Evolutionary conservation across 1,140 invertebrate species (phyloP).

Genomic region (Oryzaephilus surinamensis): DNA sequence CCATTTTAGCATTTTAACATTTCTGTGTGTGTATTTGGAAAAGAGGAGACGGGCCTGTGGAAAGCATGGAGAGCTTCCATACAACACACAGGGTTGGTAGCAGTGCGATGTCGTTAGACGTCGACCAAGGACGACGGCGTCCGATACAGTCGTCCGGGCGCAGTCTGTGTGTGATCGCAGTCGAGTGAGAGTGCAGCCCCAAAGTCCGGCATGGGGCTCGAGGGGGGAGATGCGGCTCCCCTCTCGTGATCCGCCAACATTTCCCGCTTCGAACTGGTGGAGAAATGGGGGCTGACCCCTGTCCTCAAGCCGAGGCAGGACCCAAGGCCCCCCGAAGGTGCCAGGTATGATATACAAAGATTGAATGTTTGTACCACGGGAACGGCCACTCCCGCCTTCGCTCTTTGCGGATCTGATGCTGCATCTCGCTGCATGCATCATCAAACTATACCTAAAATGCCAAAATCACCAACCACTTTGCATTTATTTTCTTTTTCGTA

Average conservation of each 20-base stretch:
- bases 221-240: slow-evolving; percentile 34
- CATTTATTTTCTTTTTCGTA: too few species aligned
- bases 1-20: too few species aligned
- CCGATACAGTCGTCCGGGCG: slow-evolving; percentile 24
- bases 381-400: slow-evolving; percentile 21
- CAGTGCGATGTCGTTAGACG: slow-evolving; percentile 13
- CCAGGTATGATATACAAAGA: slow-evolving; percentile 42
- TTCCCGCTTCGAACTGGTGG: slow-evolving; percentile 90
- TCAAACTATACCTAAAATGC: background rate
- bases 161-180: slow-evolving; percentile 35
- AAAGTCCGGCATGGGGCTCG: slow-evolving; percentile 34
- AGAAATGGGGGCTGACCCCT: slow-evolving; percentile 92
- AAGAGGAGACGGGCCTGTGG: too few species aligned
- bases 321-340: slow-evolving; percentile 64
- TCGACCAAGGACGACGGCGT: slow-evolving; percentile 21
- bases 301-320: slow-evolving; percentile 89
- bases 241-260: slow-evolving; percentile 59
- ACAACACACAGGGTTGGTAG: slow-evolving; percentile 15
- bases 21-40: too few species aligned
- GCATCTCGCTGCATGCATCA: slow-evolving; percentile 12
- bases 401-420: slow-evolving; percentile 21
- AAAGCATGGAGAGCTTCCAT: too few species aligned
- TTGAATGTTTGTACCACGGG: background rate
- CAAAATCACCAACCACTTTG: background rate
- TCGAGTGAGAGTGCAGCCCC: slow-evolving; percentile 30